These are phyloP conservation scores for Cryptocheilus praepositus DNA, from an alignment of 2,888 invertebrate genomes.

Conservation along the genomic window DNA sequence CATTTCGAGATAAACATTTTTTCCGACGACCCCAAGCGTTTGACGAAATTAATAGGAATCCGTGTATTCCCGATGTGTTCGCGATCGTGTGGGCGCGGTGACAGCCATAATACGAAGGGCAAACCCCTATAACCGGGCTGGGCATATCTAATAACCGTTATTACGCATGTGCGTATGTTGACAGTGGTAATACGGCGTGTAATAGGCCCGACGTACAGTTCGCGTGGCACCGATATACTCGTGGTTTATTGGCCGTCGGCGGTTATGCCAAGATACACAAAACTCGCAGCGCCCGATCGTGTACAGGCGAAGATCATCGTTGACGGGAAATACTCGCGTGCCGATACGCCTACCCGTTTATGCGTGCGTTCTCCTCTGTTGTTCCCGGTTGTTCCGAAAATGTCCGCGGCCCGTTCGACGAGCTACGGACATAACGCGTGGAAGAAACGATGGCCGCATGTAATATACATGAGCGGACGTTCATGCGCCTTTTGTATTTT, in stretches of 20 bases:
- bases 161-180: slow-evolving; percentile 65
- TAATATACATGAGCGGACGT: too few species aligned
- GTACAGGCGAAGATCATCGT: background rate
- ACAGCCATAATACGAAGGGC: slow-evolving; percentile 45
- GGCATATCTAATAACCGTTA: slow-evolving; percentile 68
- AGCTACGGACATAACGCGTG: too few species aligned
- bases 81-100: slow-evolving; percentile 21
- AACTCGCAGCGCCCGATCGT: slow-evolving; percentile 28
- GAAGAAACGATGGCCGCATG: too few species aligned
- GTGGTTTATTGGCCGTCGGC: slow-evolving; percentile 41
- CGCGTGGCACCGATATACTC: slow-evolving; percentile 38
- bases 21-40: too few species aligned
- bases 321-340: slow-evolving; percentile 7
- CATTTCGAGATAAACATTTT: too few species aligned
- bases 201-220: slow-evolving; percentile 51
- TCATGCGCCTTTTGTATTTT: too few species aligned
- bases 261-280: slow-evolving; percentile 40
- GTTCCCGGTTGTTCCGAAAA: too few species aligned
- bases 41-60: too few species aligned
- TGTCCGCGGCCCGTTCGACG: too few species aligned
- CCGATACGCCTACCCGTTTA: slow-evolving; percentile 5
- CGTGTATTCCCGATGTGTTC: background rate
- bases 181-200: slow-evolving; percentile 67
- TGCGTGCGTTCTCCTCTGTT: background rate
- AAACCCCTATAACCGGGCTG: slow-evolving; percentile 47